phyloP scores from a whole-genome alignment of 2,888 invertebrate genomes.

The Branchinecta sandiegonensis region DNA sequence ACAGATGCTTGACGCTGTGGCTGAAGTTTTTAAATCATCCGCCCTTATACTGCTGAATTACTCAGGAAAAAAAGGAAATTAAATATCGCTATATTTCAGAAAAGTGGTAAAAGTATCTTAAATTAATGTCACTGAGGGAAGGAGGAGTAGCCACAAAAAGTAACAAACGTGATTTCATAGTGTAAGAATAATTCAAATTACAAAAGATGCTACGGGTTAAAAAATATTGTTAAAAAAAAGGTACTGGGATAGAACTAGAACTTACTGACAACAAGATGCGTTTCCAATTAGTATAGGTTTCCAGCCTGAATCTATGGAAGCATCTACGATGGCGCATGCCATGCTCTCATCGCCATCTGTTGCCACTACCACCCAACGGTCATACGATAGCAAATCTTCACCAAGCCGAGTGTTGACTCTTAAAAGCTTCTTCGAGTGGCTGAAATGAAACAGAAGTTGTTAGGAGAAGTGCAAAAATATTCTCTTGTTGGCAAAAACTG shows the following conservation, averaged over 20 bases:
- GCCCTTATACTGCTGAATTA: no score
- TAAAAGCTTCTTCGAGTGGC: neutral
- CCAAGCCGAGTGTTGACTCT: neutral
- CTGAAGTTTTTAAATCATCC: no score
- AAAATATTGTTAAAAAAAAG: neutral
- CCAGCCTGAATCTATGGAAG: slow-evolving; percentile 12
- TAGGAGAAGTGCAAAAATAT: no score
- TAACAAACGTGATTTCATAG: no score
- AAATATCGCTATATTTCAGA: no score
- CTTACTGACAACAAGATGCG: slow-evolving; percentile 10
- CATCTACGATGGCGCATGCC: neutral
- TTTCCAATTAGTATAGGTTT: slow-evolving; percentile 4
- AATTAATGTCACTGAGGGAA: no score
- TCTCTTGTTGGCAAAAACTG: no score
- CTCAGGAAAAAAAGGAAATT: no score
- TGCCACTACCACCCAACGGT: neutral
- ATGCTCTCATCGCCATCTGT: neutral
- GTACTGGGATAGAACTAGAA: neutral
- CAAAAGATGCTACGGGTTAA: neutral
- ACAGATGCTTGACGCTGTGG: no score
- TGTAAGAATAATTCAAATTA: no score
- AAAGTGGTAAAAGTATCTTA: no score
- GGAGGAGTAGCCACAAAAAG: no score
- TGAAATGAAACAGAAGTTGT: neutral
- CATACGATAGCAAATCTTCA: neutral